Evolutionary conservation across 2,113 vertebrate species (phyloP).

Genomic region (Sphaerodactylus townsendi): DNA sequence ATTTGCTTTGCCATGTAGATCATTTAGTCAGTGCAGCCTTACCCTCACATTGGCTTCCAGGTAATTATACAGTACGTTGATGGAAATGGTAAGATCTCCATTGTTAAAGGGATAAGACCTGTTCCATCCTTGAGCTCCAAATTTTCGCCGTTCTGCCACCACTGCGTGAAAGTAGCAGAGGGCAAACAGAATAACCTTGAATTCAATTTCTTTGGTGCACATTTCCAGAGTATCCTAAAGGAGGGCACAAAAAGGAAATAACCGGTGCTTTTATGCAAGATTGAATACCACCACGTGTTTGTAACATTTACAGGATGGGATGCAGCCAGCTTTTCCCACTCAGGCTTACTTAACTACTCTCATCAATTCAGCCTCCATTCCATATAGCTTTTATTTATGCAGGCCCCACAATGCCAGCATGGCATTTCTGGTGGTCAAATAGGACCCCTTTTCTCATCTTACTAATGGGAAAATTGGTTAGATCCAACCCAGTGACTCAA

Average conservation of each 20-base stretch:
- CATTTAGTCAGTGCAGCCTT: neutral
- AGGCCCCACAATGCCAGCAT: too few species aligned
- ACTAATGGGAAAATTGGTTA: neutral
- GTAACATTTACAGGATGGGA: too few species aligned
- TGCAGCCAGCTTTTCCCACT: too few species aligned
- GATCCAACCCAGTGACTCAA: neutral
- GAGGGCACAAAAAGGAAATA: rapidly evolving
- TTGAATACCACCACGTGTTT: too few species aligned
- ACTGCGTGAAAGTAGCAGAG: slow-evolving; percentile 78
- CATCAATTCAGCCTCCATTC: too few species aligned
- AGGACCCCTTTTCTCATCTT: too few species aligned
- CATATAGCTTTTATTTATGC: too few species aligned
- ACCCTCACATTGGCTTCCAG: slow-evolving; percentile 77
- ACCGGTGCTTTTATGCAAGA: neutral
- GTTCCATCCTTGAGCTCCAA: slow-evolving; percentile 79
- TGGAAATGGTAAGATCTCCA: slow-evolving; percentile 74
- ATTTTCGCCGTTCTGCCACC: slow-evolving; percentile 77
- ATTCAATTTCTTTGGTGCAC: slow-evolving; percentile 75
- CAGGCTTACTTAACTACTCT: too few species aligned
- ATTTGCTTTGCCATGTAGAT: neutral
- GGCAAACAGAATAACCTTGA: slow-evolving; percentile 74
- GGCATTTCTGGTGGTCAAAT: too few species aligned
- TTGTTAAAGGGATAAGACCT: slow-evolving; percentile 77
- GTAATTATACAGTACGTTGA: slow-evolving; percentile 75
- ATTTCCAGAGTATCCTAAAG: slow-evolving; percentile 74